Base-by-base conservation (phyloP, 2,888 invertebrate species). In the Macaria liturata region DNA sequence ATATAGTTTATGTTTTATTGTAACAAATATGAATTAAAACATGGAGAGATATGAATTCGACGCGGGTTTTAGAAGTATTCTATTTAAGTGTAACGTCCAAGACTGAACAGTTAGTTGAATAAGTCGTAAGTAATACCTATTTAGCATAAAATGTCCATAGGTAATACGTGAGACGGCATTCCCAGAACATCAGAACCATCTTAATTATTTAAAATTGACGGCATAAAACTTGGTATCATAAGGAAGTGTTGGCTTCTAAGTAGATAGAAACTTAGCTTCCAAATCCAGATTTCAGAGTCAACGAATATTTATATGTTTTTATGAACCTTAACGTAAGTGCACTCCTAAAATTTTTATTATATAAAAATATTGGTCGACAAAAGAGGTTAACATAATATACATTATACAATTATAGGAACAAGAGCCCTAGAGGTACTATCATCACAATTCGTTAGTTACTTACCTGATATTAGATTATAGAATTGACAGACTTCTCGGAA, bases 31-130 rank as follows among this genome's bases (percentile, higher is more conserved):
- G 50, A 54, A 40, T 64, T 70, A 32, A 46, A 53, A 53, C 40
- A 53, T 75, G 79, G 76, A 80, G 76, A 81, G 82, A 76, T 74
- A 75, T 78, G 74, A 76, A 84, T 88, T 86, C 89, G 85, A 91
- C 91, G 91, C 91, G 91, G 91, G 91, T 84, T 88, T 62, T 86
- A 90, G 87, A 81, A 87, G 80, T 90, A 88, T 89, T 89, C 66
- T 88, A 90, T 86, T 86, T 91, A 90, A 91, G 91, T 84, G 89
- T 88, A 91, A 91, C 91, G 90, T 87, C 87, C 89, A 91, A 91
- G 91, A 91, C 91, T 91, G 91, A 91, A 90, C 89, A 86, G 91
- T 88, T 88, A 90, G 88, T 81, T 86, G 82, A 88, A 80, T 89
- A 90, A 88, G 86, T 86, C 84, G 58, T 87, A 86, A 87, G 81